Evolutionary conservation across 2,888 invertebrate species (phyloP).

Genomic region (Chrysotoxum bicinctum): DNA sequence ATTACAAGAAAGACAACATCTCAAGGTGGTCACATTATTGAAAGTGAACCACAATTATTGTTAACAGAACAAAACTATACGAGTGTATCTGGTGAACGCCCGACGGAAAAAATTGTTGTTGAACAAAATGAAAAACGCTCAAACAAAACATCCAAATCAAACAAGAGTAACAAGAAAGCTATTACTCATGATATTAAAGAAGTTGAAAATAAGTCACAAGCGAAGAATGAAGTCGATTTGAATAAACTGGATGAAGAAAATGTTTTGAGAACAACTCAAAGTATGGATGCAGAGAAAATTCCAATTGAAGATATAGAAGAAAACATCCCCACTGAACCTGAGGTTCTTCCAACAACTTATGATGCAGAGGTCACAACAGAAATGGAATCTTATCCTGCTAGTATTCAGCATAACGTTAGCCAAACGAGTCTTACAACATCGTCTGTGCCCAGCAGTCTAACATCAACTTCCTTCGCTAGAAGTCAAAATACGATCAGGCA

Average conservation of each 20-base stretch:
- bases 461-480: background rate
- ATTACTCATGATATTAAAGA: background rate
- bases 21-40: constrained; percentile 75
- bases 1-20: constrained; percentile 77
- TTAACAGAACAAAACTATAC: background rate
- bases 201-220: background rate
- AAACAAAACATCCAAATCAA: background rate
- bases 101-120: background rate
- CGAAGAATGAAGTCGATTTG: background rate
- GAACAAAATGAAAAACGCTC: background rate
- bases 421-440: background rate
- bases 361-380: background rate
- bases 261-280: background rate
- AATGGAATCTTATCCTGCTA: background rate
- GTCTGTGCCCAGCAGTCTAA: background rate
- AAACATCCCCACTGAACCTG: background rate
- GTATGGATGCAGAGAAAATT: background rate
- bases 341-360: background rate
- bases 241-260: background rate
- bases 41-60: constrained; percentile 32
- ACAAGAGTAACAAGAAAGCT: background rate
- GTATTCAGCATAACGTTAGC: background rate
- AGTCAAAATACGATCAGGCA: background rate
- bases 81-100: background rate
- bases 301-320: background rate